phyloP scores from a whole-genome alignment of 2,113 vertebrate genomes.

The Rhadina sibilatrix region DNA sequence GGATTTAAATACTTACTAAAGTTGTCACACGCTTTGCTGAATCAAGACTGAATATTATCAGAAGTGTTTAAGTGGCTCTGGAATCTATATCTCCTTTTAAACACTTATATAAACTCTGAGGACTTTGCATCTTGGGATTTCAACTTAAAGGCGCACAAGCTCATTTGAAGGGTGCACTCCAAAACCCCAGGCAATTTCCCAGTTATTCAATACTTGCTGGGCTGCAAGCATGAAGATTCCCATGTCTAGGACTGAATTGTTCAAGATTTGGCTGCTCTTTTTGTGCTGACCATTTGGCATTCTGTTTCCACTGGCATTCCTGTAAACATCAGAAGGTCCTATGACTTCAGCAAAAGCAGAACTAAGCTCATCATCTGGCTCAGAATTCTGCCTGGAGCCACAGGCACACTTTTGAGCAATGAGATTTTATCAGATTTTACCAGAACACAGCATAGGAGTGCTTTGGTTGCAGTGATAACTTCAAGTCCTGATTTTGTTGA shows the following conservation, averaged over 20 bases:
- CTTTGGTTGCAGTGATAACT: background rate
- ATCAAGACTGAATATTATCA: background rate
- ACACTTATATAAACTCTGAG: background rate
- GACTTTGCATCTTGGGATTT: background rate
- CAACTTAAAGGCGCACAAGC: background rate
- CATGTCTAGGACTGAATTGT: background rate
- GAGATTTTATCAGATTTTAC: background rate
- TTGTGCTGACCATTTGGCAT: background rate
- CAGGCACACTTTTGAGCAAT: background rate
- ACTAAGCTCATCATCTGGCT: background rate
- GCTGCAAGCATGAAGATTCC: fast-evolving
- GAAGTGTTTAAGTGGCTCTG: background rate
- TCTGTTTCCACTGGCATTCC: background rate
- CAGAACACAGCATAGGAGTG: background rate
- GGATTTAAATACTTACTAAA: constrained; percentile 14
- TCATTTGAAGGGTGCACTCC: background rate
- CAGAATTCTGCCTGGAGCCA: background rate
- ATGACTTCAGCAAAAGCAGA: background rate
- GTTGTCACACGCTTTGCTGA: background rate
- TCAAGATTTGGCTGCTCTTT: background rate
- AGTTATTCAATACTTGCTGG: background rate
- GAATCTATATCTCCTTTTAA: background rate
- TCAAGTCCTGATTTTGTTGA: background rate
- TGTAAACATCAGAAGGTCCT: background rate
- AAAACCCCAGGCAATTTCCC: background rate